Evolutionary conservation across 23 tunicate genomes (phyloP), one percentile per base, ranked within the genome.

Genomic region (Styela plicata): DNA sequence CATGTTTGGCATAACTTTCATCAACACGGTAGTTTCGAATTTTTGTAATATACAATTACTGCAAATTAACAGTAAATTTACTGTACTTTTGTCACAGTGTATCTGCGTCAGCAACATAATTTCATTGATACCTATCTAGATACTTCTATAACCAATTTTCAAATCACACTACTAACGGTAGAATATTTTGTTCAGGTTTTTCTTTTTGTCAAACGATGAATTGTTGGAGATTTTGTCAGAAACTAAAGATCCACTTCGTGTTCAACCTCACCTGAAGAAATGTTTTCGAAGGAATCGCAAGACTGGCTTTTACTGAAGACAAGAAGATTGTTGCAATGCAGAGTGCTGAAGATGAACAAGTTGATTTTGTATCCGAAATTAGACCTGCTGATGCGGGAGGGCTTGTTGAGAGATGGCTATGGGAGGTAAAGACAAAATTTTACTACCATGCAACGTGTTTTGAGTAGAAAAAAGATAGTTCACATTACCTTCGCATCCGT

Each of bases 151-250:
- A n/a, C n/a, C n/a, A n/a, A n/a, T n/a, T n/a, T n/a, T n/a, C n/a
- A n/a, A n/a, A n/a, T n/a, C n/a, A n/a, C n/a, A n/a, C n/a, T n/a
- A n/a, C n/a, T n/a, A n/a, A n/a, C n/a, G n/a, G n/a, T n/a, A n/a
- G n/a, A n/a, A n/a, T 1, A 18, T 0, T 67, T 26, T 28, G 21
- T 67, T 34, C 36, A 91, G 97, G 64, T 91, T 91, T 83, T 91
- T 91, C 89, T 91, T 91, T 52, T 83, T 91, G 32, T 91, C 97
- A 34, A 91, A 91, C 77, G 97, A 91, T 71, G 97, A 91, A 63
- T 62, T 91, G 33, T 75, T 91, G 66, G 97, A 91, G 65, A 91
- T 91, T 22, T 62, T 91, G 18, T 91, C 97, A 2, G 97, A 91
- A 33, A 91, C 97, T 13, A 86, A 83, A 82, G 97, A 91, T 64